Conservation (phyloP, 2,888 invertebrate genomes). For the Hylaea fasciaria region DNA sequence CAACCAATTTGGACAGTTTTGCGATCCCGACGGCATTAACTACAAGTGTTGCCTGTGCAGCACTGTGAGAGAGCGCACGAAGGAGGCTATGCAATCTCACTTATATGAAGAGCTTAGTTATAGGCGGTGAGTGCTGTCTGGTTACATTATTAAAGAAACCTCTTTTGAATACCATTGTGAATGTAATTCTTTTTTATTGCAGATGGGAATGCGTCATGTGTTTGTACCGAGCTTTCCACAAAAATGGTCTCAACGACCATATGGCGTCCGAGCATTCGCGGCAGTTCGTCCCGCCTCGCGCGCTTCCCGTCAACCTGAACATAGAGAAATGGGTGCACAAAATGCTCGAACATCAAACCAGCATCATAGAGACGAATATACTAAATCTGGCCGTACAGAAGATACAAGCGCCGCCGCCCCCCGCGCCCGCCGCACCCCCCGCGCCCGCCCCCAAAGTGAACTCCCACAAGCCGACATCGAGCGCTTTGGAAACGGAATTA, state of each 20-base stretch:
- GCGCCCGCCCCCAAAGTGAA: too few relatives aligned
- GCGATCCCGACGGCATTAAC: constrained; percentile 82
- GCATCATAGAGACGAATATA: constrained; percentile 57
- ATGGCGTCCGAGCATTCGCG: constrained; percentile 75
- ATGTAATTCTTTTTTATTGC: constrained; percentile 15
- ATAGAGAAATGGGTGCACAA: constrained; percentile 83
- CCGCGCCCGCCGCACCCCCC: too few relatives aligned
- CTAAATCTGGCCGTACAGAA: constrained; percentile 59
- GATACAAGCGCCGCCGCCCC: constrained; percentile 38
- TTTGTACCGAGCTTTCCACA: constrained; percentile 84
- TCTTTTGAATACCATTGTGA: background rate
- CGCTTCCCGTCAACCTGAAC: constrained; percentile 69
- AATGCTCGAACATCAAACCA: constrained; percentile 63
- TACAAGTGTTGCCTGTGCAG: constrained; percentile 87
- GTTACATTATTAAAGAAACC: background rate
- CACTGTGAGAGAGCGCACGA: constrained; percentile 82
- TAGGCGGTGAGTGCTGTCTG: constrained; percentile 82
- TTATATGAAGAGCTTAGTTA: constrained; percentile 88
- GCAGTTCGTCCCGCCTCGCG: constrained; percentile 61
- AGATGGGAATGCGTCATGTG: constrained; percentile 87
- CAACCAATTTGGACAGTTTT: constrained; percentile 63
- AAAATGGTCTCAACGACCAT: constrained; percentile 82
- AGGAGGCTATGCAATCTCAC: constrained; percentile 87
- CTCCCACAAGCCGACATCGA: constrained; percentile 15
- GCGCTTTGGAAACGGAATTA: constrained; percentile 47